Percentiles rank a stretch among this genome's conserved stretches.
phyloP scores from a whole-genome alignment of 2,113 vertebrate species.

The Zapornia atra region DNA sequence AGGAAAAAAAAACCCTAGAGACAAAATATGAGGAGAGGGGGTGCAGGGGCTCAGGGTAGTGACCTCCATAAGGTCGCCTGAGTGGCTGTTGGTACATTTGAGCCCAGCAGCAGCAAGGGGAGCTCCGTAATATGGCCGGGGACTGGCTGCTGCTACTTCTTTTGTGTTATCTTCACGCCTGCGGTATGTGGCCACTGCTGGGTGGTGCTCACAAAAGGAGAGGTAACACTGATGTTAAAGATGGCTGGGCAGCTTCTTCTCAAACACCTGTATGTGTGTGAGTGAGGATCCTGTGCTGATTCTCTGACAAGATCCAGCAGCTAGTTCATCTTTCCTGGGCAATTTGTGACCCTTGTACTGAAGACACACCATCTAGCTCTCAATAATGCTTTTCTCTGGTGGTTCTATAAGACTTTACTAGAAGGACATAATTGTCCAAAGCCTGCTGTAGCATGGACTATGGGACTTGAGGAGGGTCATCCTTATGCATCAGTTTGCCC shows the following conservation, averaged over 20 bases:
- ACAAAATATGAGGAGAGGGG: background rate
- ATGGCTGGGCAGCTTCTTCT: background rate
- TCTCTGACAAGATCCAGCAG: background rate
- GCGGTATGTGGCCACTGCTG: rapidly evolving
- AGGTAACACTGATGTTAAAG: background rate
- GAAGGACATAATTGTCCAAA: background rate
- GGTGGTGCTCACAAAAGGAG: background rate
- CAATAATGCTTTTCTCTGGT: background rate
- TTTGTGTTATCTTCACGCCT: background rate
- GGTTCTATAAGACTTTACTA: background rate
- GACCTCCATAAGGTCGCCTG: background rate
- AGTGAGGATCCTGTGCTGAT: too few species aligned
- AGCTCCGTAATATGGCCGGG: rapidly evolving
- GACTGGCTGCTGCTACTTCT: rapidly evolving
- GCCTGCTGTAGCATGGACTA: rapidly evolving
- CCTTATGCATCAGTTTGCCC: background rate
- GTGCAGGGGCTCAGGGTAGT: background rate
- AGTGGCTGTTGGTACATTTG: background rate
- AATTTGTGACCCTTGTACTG: background rate
- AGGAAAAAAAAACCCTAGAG: background rate
- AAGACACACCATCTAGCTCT: background rate
- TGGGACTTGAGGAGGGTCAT: background rate
- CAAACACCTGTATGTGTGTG: too few species aligned
- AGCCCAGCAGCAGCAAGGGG: background rate
- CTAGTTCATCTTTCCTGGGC: background rate